Conservation (phyloP, 2,888 invertebrate genomes). For the Tipula vernalis region DNA sequence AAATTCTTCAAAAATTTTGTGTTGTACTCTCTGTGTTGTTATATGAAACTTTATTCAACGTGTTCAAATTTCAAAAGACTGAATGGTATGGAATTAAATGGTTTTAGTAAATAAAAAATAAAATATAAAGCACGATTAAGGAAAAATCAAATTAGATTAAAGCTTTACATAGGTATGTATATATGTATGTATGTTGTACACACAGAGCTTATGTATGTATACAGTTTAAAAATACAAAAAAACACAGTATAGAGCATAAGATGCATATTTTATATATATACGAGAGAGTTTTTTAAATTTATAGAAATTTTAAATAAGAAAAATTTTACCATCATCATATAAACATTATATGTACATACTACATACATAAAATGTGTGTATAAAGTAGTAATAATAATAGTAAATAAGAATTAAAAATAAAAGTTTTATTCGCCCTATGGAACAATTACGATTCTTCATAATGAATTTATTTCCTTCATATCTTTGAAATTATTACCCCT, state of each 20-base stretch:
- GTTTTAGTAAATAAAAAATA: background rate
- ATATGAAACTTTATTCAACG: background rate
- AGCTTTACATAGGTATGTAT: background rate
- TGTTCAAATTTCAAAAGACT: background rate
- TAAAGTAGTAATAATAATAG: background rate
- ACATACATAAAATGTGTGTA: background rate
- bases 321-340: background rate
- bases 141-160: background rate
- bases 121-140: background rate
- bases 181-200: background rate
- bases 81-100: background rate
- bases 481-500: slow-evolving; percentile 12
- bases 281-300: background rate
- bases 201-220: background rate
- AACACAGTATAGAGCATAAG: background rate
- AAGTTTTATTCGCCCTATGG: slow-evolving; percentile 25
- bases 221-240: background rate
- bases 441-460: slow-evolving; percentile 35
- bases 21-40: too few relatives aligned
- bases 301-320: background rate
- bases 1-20: background rate
- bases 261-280: background rate
- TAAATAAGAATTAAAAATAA: slow-evolving; percentile 8
- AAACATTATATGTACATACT: background rate
- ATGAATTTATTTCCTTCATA: slow-evolving; percentile 33